Conservation (phyloP, 2,797 vertebrate genomes). For the Ispidina picta region DNA sequence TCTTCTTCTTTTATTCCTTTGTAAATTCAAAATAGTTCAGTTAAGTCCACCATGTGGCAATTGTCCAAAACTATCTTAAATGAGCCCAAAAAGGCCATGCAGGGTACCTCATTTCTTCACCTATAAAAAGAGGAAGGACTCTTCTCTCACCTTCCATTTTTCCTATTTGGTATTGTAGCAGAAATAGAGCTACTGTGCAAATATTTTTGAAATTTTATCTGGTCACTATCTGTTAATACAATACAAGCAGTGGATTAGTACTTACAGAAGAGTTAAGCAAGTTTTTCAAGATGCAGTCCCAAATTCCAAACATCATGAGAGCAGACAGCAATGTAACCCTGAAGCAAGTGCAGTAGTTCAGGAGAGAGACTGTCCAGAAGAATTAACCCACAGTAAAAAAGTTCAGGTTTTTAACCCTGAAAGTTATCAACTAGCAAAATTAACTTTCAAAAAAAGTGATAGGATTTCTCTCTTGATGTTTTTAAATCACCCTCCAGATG, state of each 20-base stretch:
- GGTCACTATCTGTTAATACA: background rate
- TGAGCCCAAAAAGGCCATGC: background rate
- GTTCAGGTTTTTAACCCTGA: background rate
- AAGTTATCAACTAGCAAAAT: background rate
- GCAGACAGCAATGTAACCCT: background rate
- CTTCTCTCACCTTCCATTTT: background rate
- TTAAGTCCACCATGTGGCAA: background rate
- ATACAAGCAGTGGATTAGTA: background rate
- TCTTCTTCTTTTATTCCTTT: background rate
- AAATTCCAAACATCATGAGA: background rate
- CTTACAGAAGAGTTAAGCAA: background rate
- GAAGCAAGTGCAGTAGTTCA: background rate
- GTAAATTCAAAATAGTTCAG: background rate
- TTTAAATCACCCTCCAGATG: background rate
- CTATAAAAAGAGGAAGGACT: background rate
- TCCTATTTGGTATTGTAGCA: background rate
- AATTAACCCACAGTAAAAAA: background rate
- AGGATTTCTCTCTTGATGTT: background rate
- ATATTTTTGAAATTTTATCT: background rate
- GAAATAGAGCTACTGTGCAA: background rate
- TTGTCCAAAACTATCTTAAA: background rate
- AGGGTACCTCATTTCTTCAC: background rate
- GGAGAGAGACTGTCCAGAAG: background rate
- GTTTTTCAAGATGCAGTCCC: background rate
- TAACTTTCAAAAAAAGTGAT: background rate